Evolutionary conservation across 2,113 vertebrate genomes (phyloP), one percentile per base, ranked within the genome.

Genomic region (Odocoileus hemionus): DNA sequence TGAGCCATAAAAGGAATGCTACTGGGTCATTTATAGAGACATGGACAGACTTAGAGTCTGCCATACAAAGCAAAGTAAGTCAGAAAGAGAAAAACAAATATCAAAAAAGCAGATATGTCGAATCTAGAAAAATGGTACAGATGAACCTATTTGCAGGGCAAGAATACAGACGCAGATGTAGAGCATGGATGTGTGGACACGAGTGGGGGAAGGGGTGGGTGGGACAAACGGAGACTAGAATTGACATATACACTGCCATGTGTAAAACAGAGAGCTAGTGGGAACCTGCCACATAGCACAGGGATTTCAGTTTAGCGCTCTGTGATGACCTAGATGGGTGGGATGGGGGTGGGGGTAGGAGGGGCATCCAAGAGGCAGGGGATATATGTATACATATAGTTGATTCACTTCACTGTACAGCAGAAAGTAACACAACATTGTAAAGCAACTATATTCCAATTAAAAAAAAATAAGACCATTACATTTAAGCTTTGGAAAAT

Each of bases 61-160:
- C 23, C 67, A 36, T 39, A 36, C 67, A 70, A 70, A 70, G n/a
- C 11, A 0, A 70, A 36, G 33, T 2, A 17, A 67, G 67, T 70
- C 67, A 70, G 67, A 70, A 70, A 36, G 64, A 70, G n/a, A 39
- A 23, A 36, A 39, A 19, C 33, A 67, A 67, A 70, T 36, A 70
- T 21, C 8, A 2, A 11, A 36, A 36, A 36, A 70, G n/a, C n/a
- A 70, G 1, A 5, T 21, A 21, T 21, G n/a, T 70, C 0, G 0
- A 12, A 3, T 70, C n/a, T 70, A 70, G n/a, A 36, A 36, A 70
- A 36, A 70, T 21, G 64, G n/a, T 36, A 70, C n/a, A 36, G 64
- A 70, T 0, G n/a, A 70, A 36, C 64, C 64, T 70, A 36, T 36
- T 1, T 36, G n/a, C n/a, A 70, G 64, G 64, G n/a, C n/a, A 12